Conservation (phyloP, 2,888 invertebrate genomes). For the Rosalia funebris region DNA sequence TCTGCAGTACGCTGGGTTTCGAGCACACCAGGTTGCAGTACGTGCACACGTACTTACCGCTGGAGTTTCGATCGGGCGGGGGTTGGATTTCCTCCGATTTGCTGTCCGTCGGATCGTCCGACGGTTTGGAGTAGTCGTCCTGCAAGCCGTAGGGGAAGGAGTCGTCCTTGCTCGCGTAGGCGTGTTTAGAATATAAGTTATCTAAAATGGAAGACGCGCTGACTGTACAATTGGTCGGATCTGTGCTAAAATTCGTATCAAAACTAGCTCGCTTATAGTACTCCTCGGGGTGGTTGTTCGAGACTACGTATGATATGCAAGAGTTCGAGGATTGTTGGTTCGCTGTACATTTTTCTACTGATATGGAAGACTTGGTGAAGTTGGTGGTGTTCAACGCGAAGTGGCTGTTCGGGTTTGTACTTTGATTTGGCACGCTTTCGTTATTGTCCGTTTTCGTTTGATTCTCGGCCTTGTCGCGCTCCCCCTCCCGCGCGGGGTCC, state of each 20-base stretch:
- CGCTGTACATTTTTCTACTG: slow-evolving; percentile 53
- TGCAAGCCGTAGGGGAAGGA: slow-evolving; percentile 9
- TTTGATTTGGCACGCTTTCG: slow-evolving; percentile 58
- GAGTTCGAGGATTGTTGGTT: slow-evolving; percentile 55
- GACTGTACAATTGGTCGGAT: slow-evolving; percentile 51
- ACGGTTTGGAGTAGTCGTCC: slow-evolving; percentile 17
- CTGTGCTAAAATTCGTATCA: slow-evolving; percentile 55
- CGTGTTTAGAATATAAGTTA: slow-evolving; percentile 50
- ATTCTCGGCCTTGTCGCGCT: slow-evolving; percentile 33
- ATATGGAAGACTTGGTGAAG: slow-evolving; percentile 62
- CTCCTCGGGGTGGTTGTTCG: slow-evolving; percentile 48
- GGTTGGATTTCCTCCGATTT: slow-evolving; percentile 31
- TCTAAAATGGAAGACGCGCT: slow-evolving; percentile 60
- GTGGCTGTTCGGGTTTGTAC: slow-evolving; percentile 57
- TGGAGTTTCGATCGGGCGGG: slow-evolving; percentile 52
- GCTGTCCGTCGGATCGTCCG: slow-evolving; percentile 15
- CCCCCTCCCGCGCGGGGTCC: slow-evolving; percentile 40
- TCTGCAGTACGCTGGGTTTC: slow-evolving; percentile 92
- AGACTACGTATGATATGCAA: slow-evolving; percentile 61
- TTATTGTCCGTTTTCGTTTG: slow-evolving; percentile 49
- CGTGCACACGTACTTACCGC: slow-evolving; percentile 83
- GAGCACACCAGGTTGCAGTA: slow-evolving; percentile 91
- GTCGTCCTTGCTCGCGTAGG: slow-evolving; percentile 39
- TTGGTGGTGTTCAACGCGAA: slow-evolving; percentile 45
- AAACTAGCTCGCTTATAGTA: slow-evolving; percentile 53